These are phyloP conservation scores for Typhlichthys subterraneus DNA, from an alignment of 2,797 vertebrate species.

Conservation along the genomic window DNA sequence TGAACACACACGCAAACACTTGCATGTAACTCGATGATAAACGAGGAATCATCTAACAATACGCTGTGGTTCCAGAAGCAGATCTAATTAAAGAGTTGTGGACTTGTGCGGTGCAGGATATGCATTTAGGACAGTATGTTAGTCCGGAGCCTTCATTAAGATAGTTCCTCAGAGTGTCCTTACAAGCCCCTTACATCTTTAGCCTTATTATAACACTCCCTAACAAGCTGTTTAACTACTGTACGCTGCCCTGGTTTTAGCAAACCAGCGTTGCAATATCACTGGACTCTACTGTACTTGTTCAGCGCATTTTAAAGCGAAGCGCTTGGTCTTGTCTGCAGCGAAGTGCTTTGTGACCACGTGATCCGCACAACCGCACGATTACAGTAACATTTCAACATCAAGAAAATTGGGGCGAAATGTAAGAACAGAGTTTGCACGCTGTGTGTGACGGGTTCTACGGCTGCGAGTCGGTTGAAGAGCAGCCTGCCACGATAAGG, in stretches of 20 bases:
- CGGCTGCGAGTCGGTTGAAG: not conserved
- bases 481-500: slow-evolving; percentile 9
- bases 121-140: slow-evolving; percentile 51
- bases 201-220: slow-evolving; percentile 41
- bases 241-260: slow-evolving; percentile 28
- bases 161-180: slow-evolving; percentile 58
- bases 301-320: slow-evolving; percentile 8
- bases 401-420: not conserved
- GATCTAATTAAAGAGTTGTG: slow-evolving; percentile 54
- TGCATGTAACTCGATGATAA: too few species aligned
- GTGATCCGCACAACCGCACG: slow-evolving; percentile 5
- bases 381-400: not conserved
- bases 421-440: not conserved
- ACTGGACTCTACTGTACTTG: slow-evolving; percentile 6
- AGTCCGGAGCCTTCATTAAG: slow-evolving; percentile 57
- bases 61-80: slow-evolving; percentile 22
- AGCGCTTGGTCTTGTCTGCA: slow-evolving; percentile 25
- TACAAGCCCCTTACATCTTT: slow-evolving; percentile 43
- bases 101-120: slow-evolving; percentile 37
- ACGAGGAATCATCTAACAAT: slow-evolving; percentile 21
- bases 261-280: slow-evolving; percentile 20
- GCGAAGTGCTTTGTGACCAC: slow-evolving; percentile 15
- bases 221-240: slow-evolving; percentile 55
- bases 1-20: not conserved
- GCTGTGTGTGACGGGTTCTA: slow-evolving; percentile 6